A percentile compares a stretch with the other conserved stretches of the same genome.
phyloP scores from a whole-genome alignment of 2,113 vertebrate genomes.

The Dipodomys spectabilis region DNA sequence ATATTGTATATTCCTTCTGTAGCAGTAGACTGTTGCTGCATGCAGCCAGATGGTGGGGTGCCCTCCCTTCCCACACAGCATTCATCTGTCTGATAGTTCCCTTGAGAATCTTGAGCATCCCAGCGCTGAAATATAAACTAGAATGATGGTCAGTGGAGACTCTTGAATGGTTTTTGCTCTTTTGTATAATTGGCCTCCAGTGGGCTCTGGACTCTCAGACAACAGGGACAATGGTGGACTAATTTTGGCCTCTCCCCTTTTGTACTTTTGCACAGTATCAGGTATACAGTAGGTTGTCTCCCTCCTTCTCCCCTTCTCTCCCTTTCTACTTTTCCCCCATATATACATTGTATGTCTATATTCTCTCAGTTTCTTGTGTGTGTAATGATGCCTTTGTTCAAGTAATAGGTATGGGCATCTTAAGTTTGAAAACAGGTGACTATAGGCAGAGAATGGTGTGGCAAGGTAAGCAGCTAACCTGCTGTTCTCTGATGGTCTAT shows the following conservation, averaged over 20 bases:
- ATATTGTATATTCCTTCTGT: conserved; percentile 11
- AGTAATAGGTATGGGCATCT: background rate
- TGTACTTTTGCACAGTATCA: background rate
- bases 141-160: background rate
- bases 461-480: background rate
- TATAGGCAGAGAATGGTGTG: conserved; percentile 1
- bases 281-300: background rate
- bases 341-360: no score
- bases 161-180: background rate
- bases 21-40: background rate
- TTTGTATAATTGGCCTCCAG: background rate
- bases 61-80: background rate
- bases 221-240: background rate
- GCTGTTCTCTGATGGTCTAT: background rate
- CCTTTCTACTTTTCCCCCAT: no score
- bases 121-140: background rate
- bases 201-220: background rate
- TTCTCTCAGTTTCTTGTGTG: no score
- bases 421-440: conserved; percentile 38
- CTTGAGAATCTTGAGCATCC: background rate
- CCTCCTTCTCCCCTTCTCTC: no score
- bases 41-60: background rate
- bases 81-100: background rate
- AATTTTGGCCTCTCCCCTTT: background rate
- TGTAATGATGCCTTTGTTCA: conserved; percentile 30